Percentiles rank a stretch among this genome's conserved stretches.
phyloP scores from a whole-genome alignment of 2,113 vertebrate species.

The Pogona vitticeps region DNA sequence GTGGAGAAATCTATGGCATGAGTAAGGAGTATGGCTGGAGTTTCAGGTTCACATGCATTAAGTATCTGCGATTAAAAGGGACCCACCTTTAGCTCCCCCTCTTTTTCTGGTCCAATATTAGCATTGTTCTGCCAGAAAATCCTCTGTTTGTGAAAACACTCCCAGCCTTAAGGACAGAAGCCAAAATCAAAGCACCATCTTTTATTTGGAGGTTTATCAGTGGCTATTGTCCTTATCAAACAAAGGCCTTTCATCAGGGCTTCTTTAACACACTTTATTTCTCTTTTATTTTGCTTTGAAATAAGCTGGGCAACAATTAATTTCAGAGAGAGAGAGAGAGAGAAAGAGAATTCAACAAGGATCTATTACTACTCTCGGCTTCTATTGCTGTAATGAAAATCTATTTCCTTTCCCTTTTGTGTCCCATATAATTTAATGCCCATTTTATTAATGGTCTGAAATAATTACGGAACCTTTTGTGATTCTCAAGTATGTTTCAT shows the following conservation, averaged over 20 bases:
- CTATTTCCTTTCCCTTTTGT: conserved; percentile 99
- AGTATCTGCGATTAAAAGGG: not conserved
- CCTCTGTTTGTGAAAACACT: not conserved
- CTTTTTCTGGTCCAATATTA: not conserved
- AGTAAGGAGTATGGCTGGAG: not conserved
- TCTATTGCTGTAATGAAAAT: conserved; percentile 99
- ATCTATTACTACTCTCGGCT: conserved; percentile 99
- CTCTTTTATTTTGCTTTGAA: conserved; percentile 99
- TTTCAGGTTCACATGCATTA: not conserved
- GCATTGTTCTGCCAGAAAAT: conserved; percentile 32
- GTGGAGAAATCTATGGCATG: not conserved
- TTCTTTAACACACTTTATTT: conserved; percentile 96
- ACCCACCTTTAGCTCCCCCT: not conserved
- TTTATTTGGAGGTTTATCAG: conserved; percentile 81
- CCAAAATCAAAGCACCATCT: conserved; percentile 74
- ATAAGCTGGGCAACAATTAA: conserved; percentile 99
- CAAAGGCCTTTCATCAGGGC: conserved; percentile 96
- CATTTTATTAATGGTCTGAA: conserved; percentile 99
- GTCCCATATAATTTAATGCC: conserved; percentile 99
- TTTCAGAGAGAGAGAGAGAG: conserved; percentile 92
- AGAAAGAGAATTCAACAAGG: conserved; percentile 98
- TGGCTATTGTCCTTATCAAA: conserved; percentile 91
- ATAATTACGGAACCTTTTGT: conserved; percentile 99
- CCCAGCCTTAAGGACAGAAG: conserved; percentile 60
- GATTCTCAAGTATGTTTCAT: conserved; percentile 99